A percentile compares a stretch with the other conserved stretches of the same genome.
phyloP scores from a whole-genome alignment of 1,140 invertebrate genomes.

The Heliconius himera region DNA sequence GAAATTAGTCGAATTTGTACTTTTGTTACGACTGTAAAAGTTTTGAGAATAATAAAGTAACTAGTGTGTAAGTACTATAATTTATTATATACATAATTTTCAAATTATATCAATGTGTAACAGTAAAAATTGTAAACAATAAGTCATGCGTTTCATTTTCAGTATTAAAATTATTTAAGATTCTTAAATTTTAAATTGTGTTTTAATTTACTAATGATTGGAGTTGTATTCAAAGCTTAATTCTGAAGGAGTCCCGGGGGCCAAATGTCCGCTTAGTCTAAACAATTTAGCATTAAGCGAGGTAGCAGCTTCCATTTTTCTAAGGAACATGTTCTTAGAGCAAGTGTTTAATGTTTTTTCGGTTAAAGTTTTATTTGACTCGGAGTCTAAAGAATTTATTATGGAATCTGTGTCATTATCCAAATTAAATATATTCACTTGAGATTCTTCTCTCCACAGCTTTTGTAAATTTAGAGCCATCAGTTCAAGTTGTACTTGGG shows the following conservation, averaged over 20 bases:
- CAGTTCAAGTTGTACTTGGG: conserved; percentile 82
- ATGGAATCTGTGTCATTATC: conserved; percentile 67
- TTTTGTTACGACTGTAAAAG: conserved; percentile 5
- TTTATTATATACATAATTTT: conserved; percentile 8
- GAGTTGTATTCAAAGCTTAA: conserved; percentile 46
- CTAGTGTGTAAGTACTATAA: not conserved
- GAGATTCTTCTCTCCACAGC: conserved; percentile 70
- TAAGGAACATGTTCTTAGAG: conserved; percentile 67
- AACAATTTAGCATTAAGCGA: conserved; percentile 67
- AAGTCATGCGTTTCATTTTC: conserved; percentile 12
- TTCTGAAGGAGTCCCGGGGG: conserved; percentile 55
- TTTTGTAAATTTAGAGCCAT: conserved; percentile 83
- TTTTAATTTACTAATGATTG: not conserved
- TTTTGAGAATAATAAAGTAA: not conserved
- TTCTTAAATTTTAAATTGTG: not conserved
- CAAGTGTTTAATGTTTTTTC: conserved; percentile 66
- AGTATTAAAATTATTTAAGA: not conserved
- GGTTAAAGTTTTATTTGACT: conserved; percentile 71
- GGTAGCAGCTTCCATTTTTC: conserved; percentile 73
- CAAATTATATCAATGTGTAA: conserved; percentile 20
- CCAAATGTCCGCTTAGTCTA: conserved; percentile 63
- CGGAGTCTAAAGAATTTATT: conserved; percentile 65
- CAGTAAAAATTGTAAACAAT: conserved; percentile 4
- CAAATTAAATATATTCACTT: conserved; percentile 66
- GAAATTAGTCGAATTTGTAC: not conserved